phyloP scores from a whole-genome alignment of 2,797 vertebrate species.

The Artibeus jamaicensis region DNA sequence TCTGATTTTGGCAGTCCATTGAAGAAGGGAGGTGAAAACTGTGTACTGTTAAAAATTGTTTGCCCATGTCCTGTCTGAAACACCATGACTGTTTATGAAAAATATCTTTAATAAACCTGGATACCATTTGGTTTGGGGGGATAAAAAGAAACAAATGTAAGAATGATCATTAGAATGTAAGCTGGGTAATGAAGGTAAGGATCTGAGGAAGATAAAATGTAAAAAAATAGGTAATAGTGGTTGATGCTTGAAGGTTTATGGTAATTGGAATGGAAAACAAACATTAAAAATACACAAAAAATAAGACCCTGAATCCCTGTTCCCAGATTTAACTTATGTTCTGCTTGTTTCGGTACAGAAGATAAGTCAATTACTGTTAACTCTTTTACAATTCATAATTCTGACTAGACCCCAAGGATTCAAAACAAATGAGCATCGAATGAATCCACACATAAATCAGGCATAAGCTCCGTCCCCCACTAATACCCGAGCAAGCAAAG shows the following conservation, averaged over 20 bases:
- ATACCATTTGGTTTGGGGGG: neutral
- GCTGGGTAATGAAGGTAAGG: neutral
- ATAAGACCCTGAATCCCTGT: neutral
- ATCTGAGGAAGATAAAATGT: neutral
- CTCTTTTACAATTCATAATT: conserved; percentile 34
- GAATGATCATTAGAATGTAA: neutral
- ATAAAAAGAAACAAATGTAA: neutral
- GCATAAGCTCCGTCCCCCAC: neutral
- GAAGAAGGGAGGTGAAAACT: neutral
- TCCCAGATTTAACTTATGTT: neutral
- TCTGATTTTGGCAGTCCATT: no score
- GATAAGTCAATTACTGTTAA: neutral
- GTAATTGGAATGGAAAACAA: neutral
- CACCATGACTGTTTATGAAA: neutral
- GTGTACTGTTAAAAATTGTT: neutral
- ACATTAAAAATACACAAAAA: neutral
- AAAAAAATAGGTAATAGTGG: neutral
- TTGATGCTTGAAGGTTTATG: neutral
- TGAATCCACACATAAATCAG: neutral
- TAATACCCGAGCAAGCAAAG: neutral
- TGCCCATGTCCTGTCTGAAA: neutral
- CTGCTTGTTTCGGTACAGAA: neutral
- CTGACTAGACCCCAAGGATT: neutral
- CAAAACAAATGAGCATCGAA: conserved; percentile 13
- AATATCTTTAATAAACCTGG: neutral